Conservation (phyloP, 2,113 vertebrate species). For the Danionella cerebrum region DNA sequence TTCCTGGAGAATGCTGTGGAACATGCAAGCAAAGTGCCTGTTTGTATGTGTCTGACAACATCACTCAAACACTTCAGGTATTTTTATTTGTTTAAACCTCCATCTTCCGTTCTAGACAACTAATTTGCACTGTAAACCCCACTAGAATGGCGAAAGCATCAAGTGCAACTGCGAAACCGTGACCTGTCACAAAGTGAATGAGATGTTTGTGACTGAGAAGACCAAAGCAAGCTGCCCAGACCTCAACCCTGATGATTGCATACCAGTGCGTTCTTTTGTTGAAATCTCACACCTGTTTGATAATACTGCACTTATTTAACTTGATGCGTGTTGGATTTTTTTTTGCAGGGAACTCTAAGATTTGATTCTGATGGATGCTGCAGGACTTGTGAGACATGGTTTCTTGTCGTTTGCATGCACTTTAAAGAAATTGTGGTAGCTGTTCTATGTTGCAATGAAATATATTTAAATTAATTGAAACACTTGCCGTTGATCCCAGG, state of each 20-base stretch:
- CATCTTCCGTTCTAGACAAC: not conserved
- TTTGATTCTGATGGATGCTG: slow-evolving; percentile 60
- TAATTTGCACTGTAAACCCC: not conserved
- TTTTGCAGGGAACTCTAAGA: too few relatives aligned
- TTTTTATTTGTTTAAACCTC: not conserved
- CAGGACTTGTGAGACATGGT: slow-evolving; percentile 61
- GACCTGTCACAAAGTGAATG: slow-evolving; percentile 50
- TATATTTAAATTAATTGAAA: too few relatives aligned
- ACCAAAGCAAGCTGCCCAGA: slow-evolving; percentile 40
- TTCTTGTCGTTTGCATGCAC: too few relatives aligned
- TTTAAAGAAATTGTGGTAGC: too few relatives aligned
- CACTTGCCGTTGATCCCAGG: too few relatives aligned
- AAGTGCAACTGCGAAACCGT: slow-evolving; percentile 43
- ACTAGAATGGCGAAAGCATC: not conserved
- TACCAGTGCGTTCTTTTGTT: slow-evolving; percentile 53
- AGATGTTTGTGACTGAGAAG: slow-evolving; percentile 26
- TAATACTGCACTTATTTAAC: too few relatives aligned
- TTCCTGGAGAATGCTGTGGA: slow-evolving; percentile 69
- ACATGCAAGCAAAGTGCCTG: slow-evolving; percentile 46
- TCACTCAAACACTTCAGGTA: slow-evolving; percentile 46
- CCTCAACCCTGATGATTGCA: slow-evolving; percentile 43
- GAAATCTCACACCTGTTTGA: not conserved
- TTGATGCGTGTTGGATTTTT: too few relatives aligned
- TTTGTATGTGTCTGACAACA: slow-evolving; percentile 33
- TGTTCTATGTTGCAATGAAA: too few relatives aligned